A percentile compares a stretch with the other conserved stretches of the same genome.
These are phyloP conservation scores for Ophion ventricosus DNA, from an alignment of 2,888 invertebrate species.

Conservation along the genomic window DNA sequence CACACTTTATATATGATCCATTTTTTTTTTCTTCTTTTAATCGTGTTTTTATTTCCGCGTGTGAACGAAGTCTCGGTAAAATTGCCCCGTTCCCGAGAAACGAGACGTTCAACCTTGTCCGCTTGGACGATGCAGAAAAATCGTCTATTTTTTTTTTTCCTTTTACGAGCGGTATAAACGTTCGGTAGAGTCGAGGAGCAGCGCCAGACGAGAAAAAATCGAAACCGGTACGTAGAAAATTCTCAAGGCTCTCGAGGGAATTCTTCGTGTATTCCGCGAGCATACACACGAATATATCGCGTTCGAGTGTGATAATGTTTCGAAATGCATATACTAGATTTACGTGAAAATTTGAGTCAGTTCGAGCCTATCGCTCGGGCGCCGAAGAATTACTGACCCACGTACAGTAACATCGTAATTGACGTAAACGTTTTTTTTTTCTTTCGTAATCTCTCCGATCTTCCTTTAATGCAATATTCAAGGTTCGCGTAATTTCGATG, in stretches of 20 bases:
- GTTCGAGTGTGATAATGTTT: background rate
- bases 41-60: conserved; percentile 26
- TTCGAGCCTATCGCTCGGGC: background rate
- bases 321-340: background rate
- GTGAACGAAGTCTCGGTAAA: background rate
- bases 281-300: background rate
- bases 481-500: too few species aligned
- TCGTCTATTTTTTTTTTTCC: background rate
- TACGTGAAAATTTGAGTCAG: background rate
- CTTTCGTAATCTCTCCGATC: too few species aligned
- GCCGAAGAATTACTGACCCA: background rate
- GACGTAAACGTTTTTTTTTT: background rate
- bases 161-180: background rate
- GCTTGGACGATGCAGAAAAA: conserved; percentile 2
- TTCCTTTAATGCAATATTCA: too few species aligned
- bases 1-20: background rate
- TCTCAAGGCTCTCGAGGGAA: conserved; percentile 1
- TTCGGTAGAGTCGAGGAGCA: background rate
- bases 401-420: background rate
- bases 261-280: background rate
- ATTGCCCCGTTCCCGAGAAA: background rate
- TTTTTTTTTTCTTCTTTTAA: background rate
- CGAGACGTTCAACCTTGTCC: background rate
- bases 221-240: conserved; percentile 23
- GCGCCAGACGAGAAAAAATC: conserved; percentile 16